These are phyloP conservation scores for Apamea sordens DNA, from an alignment of 2,888 invertebrate genomes.

Conservation along the genomic window DNA sequence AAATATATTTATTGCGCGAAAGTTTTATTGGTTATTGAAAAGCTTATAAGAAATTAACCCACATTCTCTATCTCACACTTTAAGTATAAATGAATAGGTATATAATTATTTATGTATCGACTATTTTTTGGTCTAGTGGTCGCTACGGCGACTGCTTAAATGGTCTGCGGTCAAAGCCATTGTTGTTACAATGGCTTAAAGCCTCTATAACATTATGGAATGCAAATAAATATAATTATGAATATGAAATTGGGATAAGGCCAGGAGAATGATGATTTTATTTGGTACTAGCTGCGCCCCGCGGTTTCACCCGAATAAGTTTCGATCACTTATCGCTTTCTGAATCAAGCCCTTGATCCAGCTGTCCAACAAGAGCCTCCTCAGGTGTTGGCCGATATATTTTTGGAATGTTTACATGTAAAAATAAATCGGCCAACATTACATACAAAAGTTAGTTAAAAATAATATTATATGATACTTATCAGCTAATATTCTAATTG, in stretches of 20 bases:
- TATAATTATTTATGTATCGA: neutral
- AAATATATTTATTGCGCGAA: constrained; percentile 34
- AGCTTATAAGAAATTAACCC: neutral
- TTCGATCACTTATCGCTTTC: too few relatives aligned
- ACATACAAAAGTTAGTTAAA: neutral
- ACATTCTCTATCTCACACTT: neutral
- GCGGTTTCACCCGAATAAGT: too few relatives aligned
- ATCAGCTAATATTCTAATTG: constrained; percentile 17
- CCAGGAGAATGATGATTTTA: too few relatives aligned
- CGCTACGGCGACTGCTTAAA: neutral
- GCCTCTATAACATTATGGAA: too few relatives aligned
- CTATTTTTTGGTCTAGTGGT: neutral
- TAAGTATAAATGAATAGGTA: neutral
- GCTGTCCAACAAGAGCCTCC: too few relatives aligned
- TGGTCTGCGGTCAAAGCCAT: too few relatives aligned
- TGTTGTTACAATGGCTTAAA: too few relatives aligned
- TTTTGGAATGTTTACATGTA: neutral
- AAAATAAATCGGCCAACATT: too few relatives aligned
- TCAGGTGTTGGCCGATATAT: neutral
- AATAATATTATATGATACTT: neutral
- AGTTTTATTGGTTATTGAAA: constrained; percentile 32
- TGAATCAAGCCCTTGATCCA: too few relatives aligned
- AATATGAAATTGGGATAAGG: too few relatives aligned
- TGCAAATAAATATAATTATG: too few relatives aligned
- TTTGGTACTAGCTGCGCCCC: too few relatives aligned